phyloP scores from a whole-genome alignment of 2,113 vertebrate genomes.

The Sprattus sprattus region DNA sequence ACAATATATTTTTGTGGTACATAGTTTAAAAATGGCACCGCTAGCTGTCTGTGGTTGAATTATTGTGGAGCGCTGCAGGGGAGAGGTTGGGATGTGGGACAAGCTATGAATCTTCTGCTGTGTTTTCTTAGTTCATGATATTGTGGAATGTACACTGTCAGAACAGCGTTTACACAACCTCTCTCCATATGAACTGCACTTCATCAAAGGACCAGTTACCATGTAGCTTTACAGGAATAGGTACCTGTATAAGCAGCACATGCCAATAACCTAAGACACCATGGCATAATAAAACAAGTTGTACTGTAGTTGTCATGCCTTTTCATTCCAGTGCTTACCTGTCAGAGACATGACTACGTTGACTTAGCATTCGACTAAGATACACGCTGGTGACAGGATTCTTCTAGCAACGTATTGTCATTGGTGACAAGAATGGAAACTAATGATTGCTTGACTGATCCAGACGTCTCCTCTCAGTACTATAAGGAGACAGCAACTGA shows the following conservation, averaged over 20 bases:
- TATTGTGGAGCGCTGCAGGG: not conserved
- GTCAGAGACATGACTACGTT: not conserved
- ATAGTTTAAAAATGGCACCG: not conserved
- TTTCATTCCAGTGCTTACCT: not conserved
- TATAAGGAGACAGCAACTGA: not conserved
- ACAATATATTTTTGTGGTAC: not conserved
- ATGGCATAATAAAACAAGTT: not conserved
- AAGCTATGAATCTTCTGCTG: not conserved
- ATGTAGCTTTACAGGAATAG: not conserved
- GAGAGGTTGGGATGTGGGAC: not conserved
- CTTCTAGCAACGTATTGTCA: not conserved
- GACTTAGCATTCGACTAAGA: not conserved
- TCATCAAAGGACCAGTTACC: not conserved
- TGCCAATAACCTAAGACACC: not conserved
- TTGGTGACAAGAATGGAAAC: not conserved
- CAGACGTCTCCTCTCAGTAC: not conserved
- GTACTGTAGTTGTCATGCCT: not conserved
- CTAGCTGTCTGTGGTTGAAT: constrained; percentile 5
- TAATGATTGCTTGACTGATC: not conserved
- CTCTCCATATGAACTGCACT: not conserved
- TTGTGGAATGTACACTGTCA: not conserved
- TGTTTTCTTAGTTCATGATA: not conserved
- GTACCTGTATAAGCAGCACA: not conserved
- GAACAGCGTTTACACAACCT: not conserved
- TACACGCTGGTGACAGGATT: not conserved